A percentile compares a stretch with the other conserved stretches of the same genome.
Conservation (phyloP, 2,797 vertebrate species). For the Scyliorhinus canicula region DNA sequence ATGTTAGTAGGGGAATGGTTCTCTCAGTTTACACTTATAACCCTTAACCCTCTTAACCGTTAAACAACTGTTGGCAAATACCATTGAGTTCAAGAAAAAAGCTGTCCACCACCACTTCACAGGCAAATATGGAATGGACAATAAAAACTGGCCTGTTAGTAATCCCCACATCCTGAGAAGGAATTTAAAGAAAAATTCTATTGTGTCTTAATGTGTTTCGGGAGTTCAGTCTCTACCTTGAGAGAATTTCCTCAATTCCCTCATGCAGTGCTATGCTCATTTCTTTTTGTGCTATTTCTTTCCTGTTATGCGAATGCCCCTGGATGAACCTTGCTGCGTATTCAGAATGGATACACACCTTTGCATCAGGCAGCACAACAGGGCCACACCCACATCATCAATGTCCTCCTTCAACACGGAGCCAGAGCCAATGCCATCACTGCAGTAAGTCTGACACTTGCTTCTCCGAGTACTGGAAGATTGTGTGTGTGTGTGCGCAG, state of each 20-base stretch:
- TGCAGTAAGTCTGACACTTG: constrained; percentile 60
- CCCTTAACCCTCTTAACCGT: background rate
- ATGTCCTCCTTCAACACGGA: constrained; percentile 80
- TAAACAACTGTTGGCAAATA: background rate
- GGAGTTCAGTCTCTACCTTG: background rate
- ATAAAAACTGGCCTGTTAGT: background rate
- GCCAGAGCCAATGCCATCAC: constrained; percentile 90
- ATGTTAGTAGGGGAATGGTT: background rate
- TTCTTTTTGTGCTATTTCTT: constrained; percentile 25
- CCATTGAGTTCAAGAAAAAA: background rate
- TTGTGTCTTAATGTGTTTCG: background rate
- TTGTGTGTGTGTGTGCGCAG: background rate
- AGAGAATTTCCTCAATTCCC: background rate
- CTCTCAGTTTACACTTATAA: background rate
- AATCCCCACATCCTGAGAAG: background rate
- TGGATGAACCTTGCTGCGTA: constrained; percentile 13
- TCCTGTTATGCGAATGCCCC: background rate
- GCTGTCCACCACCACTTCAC: background rate
- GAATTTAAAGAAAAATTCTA: background rate
- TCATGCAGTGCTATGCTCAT: background rate
- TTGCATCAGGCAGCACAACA: constrained; percentile 97
- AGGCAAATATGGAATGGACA: background rate
- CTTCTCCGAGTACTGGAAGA: background rate
- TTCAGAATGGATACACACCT: constrained; percentile 91
- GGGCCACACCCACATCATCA: constrained; percentile 96